Base-by-base conservation (phyloP, 37 sponge, comb jelly and placozoan species). In the Mnemiopsis leidyi region DNA sequence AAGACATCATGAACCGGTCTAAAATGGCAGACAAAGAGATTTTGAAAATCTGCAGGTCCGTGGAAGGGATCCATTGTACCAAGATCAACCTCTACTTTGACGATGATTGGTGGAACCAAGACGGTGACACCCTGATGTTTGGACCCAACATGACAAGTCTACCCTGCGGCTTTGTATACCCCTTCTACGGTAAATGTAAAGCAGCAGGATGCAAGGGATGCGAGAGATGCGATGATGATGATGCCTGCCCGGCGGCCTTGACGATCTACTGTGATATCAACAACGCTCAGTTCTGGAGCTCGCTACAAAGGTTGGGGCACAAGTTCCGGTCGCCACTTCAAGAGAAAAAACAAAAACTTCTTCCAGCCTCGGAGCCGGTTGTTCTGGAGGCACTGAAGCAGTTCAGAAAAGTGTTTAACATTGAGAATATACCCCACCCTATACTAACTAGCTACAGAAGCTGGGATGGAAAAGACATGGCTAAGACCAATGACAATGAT, bases 11-110 rank as follows among this genome's bases (percentile, higher is more conserved):
- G 1, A 3, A 23, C 73, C 3, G 2, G 9, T 21, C 3, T 3
- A 25, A 69, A 21, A 69, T 1, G 2, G 73, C 7, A 21, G n/a
- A 69, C n/a, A 21, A 69, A 69, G n/a, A 20, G 2, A 16, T 69
- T n/a, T 1, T 23, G 9, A 25, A 5, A 5, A 69, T 69, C 9
- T 69, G 73, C 29, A 16, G 73, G 31, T 31, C 82, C 7, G 82
- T 79, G 16, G 29, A 18, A 1, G 82, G 38, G 7, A 20, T 79
- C 21, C 20, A 79, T 3, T 29, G 23, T 9, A 79, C 82, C 1
- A 79, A 79, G 82, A 79, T 79, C 33, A 79, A 79, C 82, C 82
- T 79, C 37, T 79, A 79, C 82, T 79, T 79, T 36, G 29, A 79
- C 21, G 9, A 35, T 16, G 82, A 32, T 33, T 79, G 82, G 82